These are phyloP conservation scores for Schmidtea mediterranea DNA, from an alignment of 1,140 invertebrate genomes.

Conservation along the genomic window DNA sequence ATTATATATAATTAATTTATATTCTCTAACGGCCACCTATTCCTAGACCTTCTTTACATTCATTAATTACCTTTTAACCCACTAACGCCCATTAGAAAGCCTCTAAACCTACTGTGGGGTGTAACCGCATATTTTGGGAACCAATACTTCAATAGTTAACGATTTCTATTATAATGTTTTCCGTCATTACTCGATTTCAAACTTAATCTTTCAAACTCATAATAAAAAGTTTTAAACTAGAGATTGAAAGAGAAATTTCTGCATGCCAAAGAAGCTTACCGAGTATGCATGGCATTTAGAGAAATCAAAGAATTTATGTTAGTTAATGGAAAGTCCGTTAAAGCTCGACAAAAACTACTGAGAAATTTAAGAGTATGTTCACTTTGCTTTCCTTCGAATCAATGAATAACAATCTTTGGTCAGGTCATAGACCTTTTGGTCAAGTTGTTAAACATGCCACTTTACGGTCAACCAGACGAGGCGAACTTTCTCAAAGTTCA, in stretches of 20 bases:
- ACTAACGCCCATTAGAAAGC: no score
- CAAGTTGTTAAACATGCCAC: slow-evolving; percentile 18
- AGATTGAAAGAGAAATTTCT: slow-evolving; percentile 12
- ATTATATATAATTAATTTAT: no score
- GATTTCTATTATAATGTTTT: no score
- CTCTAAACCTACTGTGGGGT: no score
- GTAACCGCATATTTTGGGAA: no score
- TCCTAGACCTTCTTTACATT: no score
- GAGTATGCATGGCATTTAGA: not conserved
- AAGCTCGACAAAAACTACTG: not conserved
- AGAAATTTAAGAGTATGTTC: not conserved
- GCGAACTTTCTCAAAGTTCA: slow-evolving; percentile 15
- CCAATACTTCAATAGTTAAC: no score
- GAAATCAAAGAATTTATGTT: slow-evolving; percentile 15
- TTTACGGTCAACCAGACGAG: slow-evolving; percentile 18
- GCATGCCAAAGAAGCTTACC: slow-evolving; percentile 16
- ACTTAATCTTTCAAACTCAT: no score
- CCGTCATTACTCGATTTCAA: no score
- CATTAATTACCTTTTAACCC: no score
- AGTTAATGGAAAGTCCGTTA: slow-evolving; percentile 11
- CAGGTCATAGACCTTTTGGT: slow-evolving; percentile 24
- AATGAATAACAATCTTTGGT: not conserved
- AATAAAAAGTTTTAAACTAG: slow-evolving; percentile 13
- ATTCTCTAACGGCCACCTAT: no score
- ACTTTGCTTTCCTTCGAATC: not conserved